Conservation (phyloP, 2,113 vertebrate genomes). For the Tychaedon coryphoeus region DNA sequence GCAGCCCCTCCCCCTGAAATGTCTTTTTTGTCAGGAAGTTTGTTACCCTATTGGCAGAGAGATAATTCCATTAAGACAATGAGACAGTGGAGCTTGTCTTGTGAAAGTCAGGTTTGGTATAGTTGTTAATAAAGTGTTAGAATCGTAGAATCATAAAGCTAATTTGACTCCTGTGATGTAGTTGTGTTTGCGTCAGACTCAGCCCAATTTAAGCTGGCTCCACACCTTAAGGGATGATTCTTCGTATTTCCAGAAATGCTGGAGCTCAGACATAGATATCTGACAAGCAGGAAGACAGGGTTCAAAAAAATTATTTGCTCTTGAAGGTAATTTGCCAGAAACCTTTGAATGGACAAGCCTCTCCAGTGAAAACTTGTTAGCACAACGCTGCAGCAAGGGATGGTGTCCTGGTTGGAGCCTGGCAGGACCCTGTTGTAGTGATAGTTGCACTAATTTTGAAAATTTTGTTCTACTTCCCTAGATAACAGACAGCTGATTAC, state of each 20-base stretch:
- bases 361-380: not conserved
- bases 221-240: rapidly evolving
- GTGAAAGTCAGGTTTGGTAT: not conserved
- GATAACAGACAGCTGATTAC: not conserved
- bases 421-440: rapidly evolving
- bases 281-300: not conserved
- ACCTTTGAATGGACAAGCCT: not conserved
- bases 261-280: not conserved
- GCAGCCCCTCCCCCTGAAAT: not conserved
- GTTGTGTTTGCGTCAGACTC: not conserved
- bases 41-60: not conserved
- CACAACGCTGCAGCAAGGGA: not conserved
- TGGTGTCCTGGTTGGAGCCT: not conserved
- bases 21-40: not conserved
- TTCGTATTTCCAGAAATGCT: not conserved
- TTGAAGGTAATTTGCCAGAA: not conserved
- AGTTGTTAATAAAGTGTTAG: not conserved
- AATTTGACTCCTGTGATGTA: not conserved
- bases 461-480: not conserved
- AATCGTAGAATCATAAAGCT: not conserved
- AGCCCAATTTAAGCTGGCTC: not conserved
- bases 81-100: not conserved
- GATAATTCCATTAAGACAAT: not conserved
- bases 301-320: not conserved
- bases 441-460: not conserved